Conservation (phyloP, 1,140 invertebrate genomes). For the Portunus trituberculatus region DNA sequence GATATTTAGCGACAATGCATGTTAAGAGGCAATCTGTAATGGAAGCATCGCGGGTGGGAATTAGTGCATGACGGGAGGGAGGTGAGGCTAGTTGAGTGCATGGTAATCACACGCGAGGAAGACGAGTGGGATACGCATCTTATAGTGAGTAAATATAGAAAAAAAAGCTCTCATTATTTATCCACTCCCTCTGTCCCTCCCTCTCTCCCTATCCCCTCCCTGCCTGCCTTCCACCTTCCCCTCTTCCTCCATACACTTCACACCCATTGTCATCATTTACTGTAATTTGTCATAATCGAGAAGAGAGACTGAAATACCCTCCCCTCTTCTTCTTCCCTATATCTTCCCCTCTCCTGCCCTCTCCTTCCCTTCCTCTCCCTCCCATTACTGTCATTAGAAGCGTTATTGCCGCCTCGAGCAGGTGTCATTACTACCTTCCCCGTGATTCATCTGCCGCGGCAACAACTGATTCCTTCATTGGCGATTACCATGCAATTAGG, state of each 20-base stretch:
- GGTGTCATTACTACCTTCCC: constrained; percentile 15
- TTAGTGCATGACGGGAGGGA: background rate
- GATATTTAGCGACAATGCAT: background rate
- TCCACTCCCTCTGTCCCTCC: background rate
- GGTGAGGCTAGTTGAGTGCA: background rate
- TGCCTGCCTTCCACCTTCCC: background rate
- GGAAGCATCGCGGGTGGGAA: background rate
- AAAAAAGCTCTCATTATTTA: background rate
- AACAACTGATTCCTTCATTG: background rate
- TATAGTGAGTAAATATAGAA: background rate
- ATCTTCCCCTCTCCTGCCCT: background rate
- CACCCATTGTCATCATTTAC: background rate
- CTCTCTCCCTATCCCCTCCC: background rate
- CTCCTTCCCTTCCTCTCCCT: background rate
- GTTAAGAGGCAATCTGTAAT: background rate
- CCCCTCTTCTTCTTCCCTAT: background rate
- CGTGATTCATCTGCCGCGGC: background rate
- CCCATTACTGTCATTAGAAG: background rate
- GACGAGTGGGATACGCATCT: background rate
- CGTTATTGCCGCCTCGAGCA: background rate
- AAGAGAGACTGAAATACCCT: background rate
- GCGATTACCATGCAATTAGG: background rate
- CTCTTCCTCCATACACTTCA: background rate
- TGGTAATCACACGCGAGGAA: background rate
- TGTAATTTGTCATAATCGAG: constrained; percentile 18